Evolutionary conservation across 2,113 vertebrate genomes (phyloP), one percentile per base, ranked within the genome.

Genomic region (Psammodynastes pulverulentus): DNA sequence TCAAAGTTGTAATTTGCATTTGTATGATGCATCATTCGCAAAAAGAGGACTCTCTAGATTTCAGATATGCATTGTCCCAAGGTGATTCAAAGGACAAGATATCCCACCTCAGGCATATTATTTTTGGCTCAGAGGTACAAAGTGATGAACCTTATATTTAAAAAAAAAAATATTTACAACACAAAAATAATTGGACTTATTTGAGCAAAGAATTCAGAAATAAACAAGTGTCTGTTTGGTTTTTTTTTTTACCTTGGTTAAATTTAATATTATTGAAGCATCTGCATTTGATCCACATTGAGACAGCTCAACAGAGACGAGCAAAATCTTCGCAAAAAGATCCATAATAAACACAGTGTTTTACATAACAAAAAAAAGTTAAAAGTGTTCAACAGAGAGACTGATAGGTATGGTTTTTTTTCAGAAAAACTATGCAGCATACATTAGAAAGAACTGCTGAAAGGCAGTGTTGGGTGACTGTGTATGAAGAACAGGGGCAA

Each of bases 1-100:
- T 94, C 92, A 94, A 95, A 96, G 94, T 34, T 39, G n/a, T 24
- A 88, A 91, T 94, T 93, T 93, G 8, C 72, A 62, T 93, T 90
- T 89, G 4, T 84, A 53, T 52, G 91, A 93, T 26, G 26, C 79
- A 49, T 9, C 21, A 91, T 2, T 95, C 91, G 93, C 85, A 52
- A 89, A 95, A 92, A 95, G 39, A 84, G 34, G 23, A 24, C 43
- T 92, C 29, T 91, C 85, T 94, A 84, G 9, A 84, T 85, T 95
- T 88, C 39, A 92, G 79, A 90, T 86, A 89, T 8, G 72, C 93
- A 93, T 51, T 95, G 8, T 95, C 46, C 45, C 62, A 85, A 96
- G 91, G 84, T 88, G 88, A 21, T 8, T 43, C 62, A 0, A 0
- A 88, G 94, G 93, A 93, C 1, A 2, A 10, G 34, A 9, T 56